These are phyloP conservation scores for Cairina moschata DNA, from an alignment of 2,113 vertebrate species.

Conservation along the genomic window DNA sequence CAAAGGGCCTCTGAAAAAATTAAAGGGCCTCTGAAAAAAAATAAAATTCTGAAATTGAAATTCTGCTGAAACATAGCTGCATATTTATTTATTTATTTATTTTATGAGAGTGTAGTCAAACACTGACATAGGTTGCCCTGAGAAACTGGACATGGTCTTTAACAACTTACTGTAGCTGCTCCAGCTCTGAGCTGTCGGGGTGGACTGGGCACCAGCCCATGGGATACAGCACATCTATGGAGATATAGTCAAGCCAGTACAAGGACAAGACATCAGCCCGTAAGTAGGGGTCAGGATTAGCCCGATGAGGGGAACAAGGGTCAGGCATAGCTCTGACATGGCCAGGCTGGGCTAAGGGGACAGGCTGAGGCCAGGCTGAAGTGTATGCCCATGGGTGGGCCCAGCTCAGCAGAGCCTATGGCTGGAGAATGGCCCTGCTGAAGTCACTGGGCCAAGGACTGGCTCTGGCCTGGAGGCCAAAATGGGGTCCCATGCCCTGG, in stretches of 20 bases:
- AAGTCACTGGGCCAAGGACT: rapidly evolving
- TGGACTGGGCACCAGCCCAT: neutral
- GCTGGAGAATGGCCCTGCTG: rapidly evolving
- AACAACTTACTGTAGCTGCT: neutral
- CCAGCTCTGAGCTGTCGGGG: neutral
- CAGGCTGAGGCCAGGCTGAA: rapidly evolving
- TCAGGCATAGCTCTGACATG: neutral
- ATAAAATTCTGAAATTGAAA: neutral
- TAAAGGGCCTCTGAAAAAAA: neutral
- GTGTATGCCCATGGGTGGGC: rapidly evolving
- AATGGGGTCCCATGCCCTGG: neutral
- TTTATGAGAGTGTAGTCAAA: neutral
- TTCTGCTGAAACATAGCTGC: neutral
- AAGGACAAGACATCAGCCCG: neutral
- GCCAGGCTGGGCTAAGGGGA: neutral
- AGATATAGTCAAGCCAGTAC: neutral
- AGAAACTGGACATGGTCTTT: neutral
- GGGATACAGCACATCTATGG: neutral
- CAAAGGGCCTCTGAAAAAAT: neutral
- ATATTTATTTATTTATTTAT: too few relatives aligned
- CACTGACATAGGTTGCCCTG: neutral
- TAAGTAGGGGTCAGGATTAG: rapidly evolving
- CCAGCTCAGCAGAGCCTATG: neutral
- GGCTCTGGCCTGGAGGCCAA: neutral
- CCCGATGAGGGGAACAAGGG: neutral